Percentiles rank a stretch among this genome's conserved stretches.
Conservation (phyloP, 2,888 invertebrate genomes). For the Peribatodes rhomboidaria region DNA sequence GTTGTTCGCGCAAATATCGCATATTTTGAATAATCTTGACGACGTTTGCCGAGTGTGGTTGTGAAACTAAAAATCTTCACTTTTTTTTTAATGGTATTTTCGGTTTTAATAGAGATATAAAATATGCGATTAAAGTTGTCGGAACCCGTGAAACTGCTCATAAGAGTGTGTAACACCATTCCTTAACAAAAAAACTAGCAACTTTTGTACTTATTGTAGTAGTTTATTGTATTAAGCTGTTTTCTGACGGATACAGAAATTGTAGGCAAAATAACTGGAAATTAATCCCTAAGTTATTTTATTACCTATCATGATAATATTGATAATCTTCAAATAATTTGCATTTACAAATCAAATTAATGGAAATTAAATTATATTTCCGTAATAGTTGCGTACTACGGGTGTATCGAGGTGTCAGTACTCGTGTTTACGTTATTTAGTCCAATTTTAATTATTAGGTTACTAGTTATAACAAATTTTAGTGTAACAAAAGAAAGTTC, state of each 20-base stretch:
- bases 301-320: slow-evolving; percentile 24
- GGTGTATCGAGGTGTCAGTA: background rate
- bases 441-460: slow-evolving; percentile 44
- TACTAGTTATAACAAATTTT: slow-evolving; percentile 35
- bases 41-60: too few species aligned
- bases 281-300: slow-evolving; percentile 7
- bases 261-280: slow-evolving; percentile 1
- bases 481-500: slow-evolving; percentile 14
- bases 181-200: background rate
- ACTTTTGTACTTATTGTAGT: slow-evolving; percentile 14
- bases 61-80: too few species aligned
- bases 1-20: background rate
- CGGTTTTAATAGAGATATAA: background rate
- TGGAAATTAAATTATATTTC: slow-evolving; percentile 15
- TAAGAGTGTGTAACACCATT: background rate
- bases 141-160: background rate
- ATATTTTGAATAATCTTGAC: background rate
- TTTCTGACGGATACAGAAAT: slow-evolving; percentile 20
- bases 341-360: slow-evolving; percentile 38
- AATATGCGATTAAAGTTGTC: background rate
- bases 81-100: too few species aligned
- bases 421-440: slow-evolving; percentile 36
- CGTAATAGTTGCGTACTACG: background rate
- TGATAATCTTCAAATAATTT: slow-evolving; percentile 33
- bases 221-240: slow-evolving; percentile 1